phyloP scores from a whole-genome alignment of 2,888 invertebrate species.

The Amaurobius ferox region DNA sequence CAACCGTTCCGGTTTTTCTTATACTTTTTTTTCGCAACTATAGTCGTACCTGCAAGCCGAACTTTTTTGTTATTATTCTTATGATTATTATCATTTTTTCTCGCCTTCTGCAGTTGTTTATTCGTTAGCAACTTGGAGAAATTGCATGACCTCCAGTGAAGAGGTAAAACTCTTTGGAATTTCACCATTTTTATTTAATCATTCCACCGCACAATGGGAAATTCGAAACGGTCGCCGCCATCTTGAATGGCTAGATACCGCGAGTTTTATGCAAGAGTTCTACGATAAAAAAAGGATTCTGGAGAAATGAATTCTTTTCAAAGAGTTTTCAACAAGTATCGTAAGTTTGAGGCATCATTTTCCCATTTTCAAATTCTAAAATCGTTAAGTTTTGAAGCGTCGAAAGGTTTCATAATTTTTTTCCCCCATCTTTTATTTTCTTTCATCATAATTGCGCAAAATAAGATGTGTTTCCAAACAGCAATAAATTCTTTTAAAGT shows the following conservation, averaged over 20 bases:
- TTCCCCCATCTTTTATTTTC: neutral
- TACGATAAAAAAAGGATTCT: neutral
- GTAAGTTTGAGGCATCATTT: neutral
- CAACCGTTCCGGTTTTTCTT: slow-evolving; percentile 29
- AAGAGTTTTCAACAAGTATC: neutral
- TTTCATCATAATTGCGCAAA: too few relatives aligned
- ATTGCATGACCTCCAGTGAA: slow-evolving; percentile 41
- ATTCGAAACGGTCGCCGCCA: slow-evolving; percentile 23
- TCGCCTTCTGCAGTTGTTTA: slow-evolving; percentile 10
- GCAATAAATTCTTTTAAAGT: neutral
- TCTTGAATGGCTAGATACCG: slow-evolving; percentile 4
- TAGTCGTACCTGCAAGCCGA: neutral
- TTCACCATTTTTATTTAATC: slow-evolving; percentile 58
- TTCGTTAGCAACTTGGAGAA: slow-evolving; percentile 35
- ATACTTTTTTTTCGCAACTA: neutral
- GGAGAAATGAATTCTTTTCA: neutral
- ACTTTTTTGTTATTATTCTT: slow-evolving; percentile 27
- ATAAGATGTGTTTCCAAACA: neutral
- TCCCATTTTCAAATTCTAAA: neutral
- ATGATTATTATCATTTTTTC: slow-evolving; percentile 51
- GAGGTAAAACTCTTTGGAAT: slow-evolving; percentile 37
- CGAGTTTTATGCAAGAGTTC: slow-evolving; percentile 1
- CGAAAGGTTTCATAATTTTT: neutral
- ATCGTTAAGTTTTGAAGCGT: slow-evolving; percentile 15
- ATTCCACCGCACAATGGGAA: slow-evolving; percentile 25